Evolutionary conservation across 1,140 invertebrate species (phyloP), one percentile per base, ranked within the genome.

Genomic region (Heliconius himera): DNA sequence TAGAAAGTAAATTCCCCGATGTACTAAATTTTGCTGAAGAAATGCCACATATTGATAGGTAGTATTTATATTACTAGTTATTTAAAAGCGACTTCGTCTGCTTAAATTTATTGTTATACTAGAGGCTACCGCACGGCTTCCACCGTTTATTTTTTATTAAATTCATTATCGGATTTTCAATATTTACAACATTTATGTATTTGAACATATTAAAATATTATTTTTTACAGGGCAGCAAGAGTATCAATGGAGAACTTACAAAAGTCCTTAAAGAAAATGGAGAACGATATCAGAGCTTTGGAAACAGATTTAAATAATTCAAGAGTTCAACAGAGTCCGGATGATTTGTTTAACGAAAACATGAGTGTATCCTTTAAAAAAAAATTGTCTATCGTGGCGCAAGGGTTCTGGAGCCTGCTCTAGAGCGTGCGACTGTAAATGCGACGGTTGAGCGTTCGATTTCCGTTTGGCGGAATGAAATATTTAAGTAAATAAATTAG

Each of bases 1-100:
- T 99, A 80, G 98, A 99, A 93, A 96, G 95, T 54, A 98, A 99
- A 85, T 98, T 98, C 92, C 97, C 98, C 0, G 98, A 99, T 46
- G 95, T 97, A 11, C 88, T 98, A 0, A 97, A 94, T 73, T 99
- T 99, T 88, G 94, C 96, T 11, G 98, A 99, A 83, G 99, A 99
- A 94, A 95, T 99, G 85, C 95, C 96, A 13, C 98, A 99, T 89
- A 96, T 99, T 36, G 97, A 98, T 90, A 96, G 95, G 95, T 95
- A 84, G 38, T 81, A 66, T 66, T 26, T 36, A 54, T 51, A 26
- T 72, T 46, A 46, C 41, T 46, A 46, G 13, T 3, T 11, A 46
- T 13, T 46, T 4, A 46, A 46, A 46, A 46, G 4, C 41, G 3
- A 4, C 13, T 46, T 46, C 41, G 41, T 4, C 41, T 46, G 41